phyloP scores from a whole-genome alignment of 1,140 invertebrate genomes.

The Drosophila equinoxialis region DNA sequence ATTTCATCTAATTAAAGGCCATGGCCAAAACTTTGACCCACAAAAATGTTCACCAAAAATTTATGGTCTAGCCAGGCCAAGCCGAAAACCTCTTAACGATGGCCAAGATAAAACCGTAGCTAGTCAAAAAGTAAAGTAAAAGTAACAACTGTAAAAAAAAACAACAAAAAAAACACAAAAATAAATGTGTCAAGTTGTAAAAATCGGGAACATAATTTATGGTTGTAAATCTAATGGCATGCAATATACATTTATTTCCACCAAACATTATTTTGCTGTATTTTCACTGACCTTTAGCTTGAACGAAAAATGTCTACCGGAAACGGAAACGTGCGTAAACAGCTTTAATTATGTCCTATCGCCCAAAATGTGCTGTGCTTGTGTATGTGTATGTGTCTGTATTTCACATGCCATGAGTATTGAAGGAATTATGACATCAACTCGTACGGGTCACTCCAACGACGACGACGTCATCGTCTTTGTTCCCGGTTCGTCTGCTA shows the following conservation, averaged over 20 bases:
- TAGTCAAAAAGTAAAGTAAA: slow-evolving; percentile 16
- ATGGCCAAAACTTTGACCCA: slow-evolving; percentile 27
- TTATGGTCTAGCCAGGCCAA: slow-evolving; percentile 30
- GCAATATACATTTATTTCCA: slow-evolving; percentile 6
- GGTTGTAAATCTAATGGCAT: slow-evolving; percentile 21
- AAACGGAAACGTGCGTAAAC: slow-evolving; percentile 69
- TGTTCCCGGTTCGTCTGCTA: slow-evolving; percentile 16
- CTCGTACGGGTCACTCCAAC: slow-evolving; percentile 2
- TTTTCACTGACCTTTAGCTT: slow-evolving; percentile 31
- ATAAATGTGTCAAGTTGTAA: slow-evolving; percentile 56
- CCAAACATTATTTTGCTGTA: neutral
- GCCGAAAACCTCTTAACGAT: slow-evolving; percentile 35
- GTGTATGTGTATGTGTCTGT: neutral
- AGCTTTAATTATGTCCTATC: slow-evolving; percentile 66
- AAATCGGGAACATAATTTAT: slow-evolving; percentile 61
- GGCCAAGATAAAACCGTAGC: slow-evolving; percentile 34
- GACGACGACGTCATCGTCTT: slow-evolving; percentile 51
- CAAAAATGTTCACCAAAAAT: slow-evolving; percentile 27
- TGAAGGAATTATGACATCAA: slow-evolving; percentile 70
- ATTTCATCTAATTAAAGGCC: slow-evolving; percentile 53
- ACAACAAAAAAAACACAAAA: slow-evolving; percentile 8
- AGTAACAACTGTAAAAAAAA: slow-evolving; percentile 7
- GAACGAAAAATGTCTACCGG: slow-evolving; percentile 46
- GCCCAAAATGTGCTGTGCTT: neutral
- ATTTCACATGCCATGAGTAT: slow-evolving; percentile 20